Evolutionary conservation across 2,888 invertebrate species (phyloP), one percentile per base, ranked within the genome.

Genomic region (Lithosia quadra): DNA sequence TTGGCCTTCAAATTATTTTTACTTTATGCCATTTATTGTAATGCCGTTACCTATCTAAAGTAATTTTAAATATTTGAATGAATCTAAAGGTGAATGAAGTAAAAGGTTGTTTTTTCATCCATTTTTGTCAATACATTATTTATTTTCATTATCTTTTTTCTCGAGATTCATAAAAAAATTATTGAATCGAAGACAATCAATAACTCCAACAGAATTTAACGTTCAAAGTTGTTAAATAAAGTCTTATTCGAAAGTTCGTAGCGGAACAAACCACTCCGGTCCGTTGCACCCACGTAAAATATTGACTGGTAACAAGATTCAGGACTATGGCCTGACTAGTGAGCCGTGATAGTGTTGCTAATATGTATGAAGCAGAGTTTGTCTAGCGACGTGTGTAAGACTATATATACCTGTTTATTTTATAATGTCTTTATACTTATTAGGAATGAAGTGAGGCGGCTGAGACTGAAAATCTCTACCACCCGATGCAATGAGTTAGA

Each of bases 201-300:
- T 79, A 71, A 74, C 81, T 74, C 72, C 77, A 68, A 67, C 67
- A 75, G 67, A 65, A 69, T 49, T 62, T 62, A 69, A 36, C 63
- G 67, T 71, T 76, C 24, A n/a, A 43, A 75, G 66, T n/a, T 43
- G 33, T 71, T 62, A 15, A 65, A 59, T n/a, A 24, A 28, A 28
- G 28, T 28, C 5, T 70, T 57, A 61, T 61, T 71, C 69, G 39
- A 33, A 69, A 76, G 82, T 77, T 68, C 58, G 63, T 79, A 84
- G 81, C 79, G 82, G 84, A 88, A 79, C 77, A 71, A 57, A 78
- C 65, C 80, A 58, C 65, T 64, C 61, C 77, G 84, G 85, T 84
- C 82, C 79, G 76, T 75, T 84, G 86, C 85, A 83, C 73, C 86
- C 90, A 88, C 90, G 89, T 90, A 90, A 86, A 87, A 89, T 88